These are phyloP conservation scores for Pelagia noctiluca DNA, from an alignment of 30 jellyfish, hydroid and myxozoan species.

Conservation along the genomic window DNA sequence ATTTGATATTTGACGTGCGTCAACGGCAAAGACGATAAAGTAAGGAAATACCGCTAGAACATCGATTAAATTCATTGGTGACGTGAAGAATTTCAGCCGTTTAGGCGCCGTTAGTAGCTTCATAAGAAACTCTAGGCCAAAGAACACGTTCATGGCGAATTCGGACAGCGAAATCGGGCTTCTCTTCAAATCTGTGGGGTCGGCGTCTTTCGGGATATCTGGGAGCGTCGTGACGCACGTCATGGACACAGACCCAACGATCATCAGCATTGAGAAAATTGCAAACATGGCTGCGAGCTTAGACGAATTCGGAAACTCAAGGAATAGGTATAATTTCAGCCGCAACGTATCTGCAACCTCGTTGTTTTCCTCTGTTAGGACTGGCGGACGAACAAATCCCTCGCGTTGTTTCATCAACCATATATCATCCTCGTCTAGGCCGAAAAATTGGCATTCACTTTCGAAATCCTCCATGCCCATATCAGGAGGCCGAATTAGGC, in stretches of 20 bases:
- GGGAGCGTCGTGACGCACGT: constrained; percentile 88
- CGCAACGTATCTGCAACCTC: constrained; percentile 11
- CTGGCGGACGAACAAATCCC: constrained; percentile 75
- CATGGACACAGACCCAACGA: constrained; percentile 70
- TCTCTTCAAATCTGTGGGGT: constrained; percentile 1
- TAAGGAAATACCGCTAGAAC: constrained; percentile 71
- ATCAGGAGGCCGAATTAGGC: constrained; percentile 77
- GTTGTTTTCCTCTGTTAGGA: constrained; percentile 1
- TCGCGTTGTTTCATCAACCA: constrained; percentile 77
- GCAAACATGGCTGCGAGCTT: constrained; percentile 75
- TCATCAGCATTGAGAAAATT: constrained; percentile 56
- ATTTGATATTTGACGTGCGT: constrained; percentile 51
- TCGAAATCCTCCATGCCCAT: constrained; percentile 76
- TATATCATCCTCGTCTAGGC: constrained; percentile 69
- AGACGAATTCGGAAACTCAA: constrained; percentile 90
- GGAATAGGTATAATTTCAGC: constrained; percentile 26
- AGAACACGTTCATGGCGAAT: constrained; percentile 57
- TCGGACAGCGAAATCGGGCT: constrained; percentile 56
- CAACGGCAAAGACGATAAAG: constrained; percentile 59
- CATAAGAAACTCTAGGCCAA: constrained; percentile 50
- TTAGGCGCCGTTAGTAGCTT: constrained; percentile 55
- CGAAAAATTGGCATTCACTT: constrained; percentile 77
- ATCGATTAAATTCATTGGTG: constrained; percentile 67
- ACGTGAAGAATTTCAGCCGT: constrained; percentile 29
- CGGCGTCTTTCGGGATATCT: constrained; percentile 6